These are phyloP conservation scores for Caenorhabditis imperialis DNA, from an alignment of 2,888 invertebrate species.

Conservation along the genomic window DNA sequence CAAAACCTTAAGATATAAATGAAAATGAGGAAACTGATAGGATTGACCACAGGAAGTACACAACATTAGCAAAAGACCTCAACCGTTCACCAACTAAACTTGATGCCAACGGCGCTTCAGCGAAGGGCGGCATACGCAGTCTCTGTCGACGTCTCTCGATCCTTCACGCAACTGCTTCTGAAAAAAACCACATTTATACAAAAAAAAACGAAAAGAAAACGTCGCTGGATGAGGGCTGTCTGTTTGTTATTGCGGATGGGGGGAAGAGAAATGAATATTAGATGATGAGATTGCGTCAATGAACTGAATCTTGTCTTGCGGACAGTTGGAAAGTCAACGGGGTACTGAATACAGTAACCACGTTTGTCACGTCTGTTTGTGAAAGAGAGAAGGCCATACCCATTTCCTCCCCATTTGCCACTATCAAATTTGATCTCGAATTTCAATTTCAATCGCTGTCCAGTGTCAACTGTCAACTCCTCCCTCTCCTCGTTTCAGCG, in stretches of 20 bases:
- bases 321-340: neutral
- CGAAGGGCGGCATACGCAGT: conserved; percentile 48
- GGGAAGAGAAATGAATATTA: conserved; percentile 19
- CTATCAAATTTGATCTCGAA: conserved; percentile 45
- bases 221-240: conserved; percentile 28
- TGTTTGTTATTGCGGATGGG: conserved; percentile 44
- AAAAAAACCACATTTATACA: conserved; percentile 39
- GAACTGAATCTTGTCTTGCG: conserved; percentile 37
- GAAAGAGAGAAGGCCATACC: conserved; percentile 8
- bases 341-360: neutral
- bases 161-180: conserved; percentile 51
- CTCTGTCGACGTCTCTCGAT: conserved; percentile 39
- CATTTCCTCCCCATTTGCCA: neutral
- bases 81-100: conserved; percentile 51
- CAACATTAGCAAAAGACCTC: conserved; percentile 29
- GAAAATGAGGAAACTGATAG: conserved; percentile 47
- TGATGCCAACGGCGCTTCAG: conserved; percentile 49
- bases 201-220: no score
- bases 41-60: conserved; percentile 48
- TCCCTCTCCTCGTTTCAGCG: conserved; percentile 9
- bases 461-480: conserved; percentile 3
- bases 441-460: conserved; percentile 26
- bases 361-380: conserved; percentile 29
- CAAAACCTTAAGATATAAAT: conserved; percentile 8
- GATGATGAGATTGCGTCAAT: conserved; percentile 42